phyloP scores from a whole-genome alignment of 2,888 invertebrate species.

The Agriopis aurantiaria region DNA sequence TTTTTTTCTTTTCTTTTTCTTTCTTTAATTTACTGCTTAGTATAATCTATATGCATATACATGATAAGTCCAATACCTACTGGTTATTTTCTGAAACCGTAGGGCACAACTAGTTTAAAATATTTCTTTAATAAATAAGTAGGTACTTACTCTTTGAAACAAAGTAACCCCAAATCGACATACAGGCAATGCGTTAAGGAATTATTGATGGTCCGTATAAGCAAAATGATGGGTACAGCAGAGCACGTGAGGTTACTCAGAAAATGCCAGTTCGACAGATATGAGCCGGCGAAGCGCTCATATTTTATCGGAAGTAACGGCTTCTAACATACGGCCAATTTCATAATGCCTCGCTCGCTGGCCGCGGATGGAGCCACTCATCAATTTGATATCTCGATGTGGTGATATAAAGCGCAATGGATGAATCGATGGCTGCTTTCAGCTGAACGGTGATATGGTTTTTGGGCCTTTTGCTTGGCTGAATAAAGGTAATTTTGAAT shows the following conservation, averaged over 20 bases:
- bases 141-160: neutral
- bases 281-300: constrained; percentile 81
- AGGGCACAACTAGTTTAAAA: no score
- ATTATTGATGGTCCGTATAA: constrained; percentile 72
- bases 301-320: constrained; percentile 86
- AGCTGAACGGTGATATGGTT: constrained; percentile 24
- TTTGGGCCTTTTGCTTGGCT: neutral
- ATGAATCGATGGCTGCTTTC: constrained; percentile 62
- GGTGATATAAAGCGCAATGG: constrained; percentile 78
- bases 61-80: no score
- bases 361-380: constrained; percentile 82
- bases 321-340: constrained; percentile 86
- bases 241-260: constrained; percentile 70
- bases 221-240: constrained; percentile 67
- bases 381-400: constrained; percentile 85
- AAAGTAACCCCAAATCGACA: constrained; percentile 25
- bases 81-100: no score
- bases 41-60: no score
- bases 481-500: neutral
- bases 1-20: no score
- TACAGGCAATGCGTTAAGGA: constrained; percentile 47
- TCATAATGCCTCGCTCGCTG: constrained; percentile 83
- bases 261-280: constrained; percentile 76
- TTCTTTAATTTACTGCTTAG: no score
- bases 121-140: neutral